A percentile compares a stretch with the other conserved stretches of the same genome.
Evolutionary conservation across 2,797 vertebrate species (phyloP).

Genomic region (Chelon auratus): DNA sequence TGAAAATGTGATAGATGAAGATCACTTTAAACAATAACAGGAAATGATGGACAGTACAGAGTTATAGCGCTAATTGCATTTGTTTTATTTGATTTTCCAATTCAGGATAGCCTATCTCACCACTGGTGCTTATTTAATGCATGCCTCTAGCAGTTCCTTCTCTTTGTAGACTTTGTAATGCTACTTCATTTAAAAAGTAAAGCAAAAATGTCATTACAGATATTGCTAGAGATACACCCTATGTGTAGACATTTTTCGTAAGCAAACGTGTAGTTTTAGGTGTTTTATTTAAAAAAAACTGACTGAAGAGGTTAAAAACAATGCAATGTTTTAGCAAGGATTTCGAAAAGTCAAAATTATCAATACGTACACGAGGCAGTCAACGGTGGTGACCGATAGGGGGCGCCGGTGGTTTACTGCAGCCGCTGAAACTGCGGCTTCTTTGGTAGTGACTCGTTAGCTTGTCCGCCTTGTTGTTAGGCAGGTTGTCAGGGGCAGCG

Average conservation of each 20-base stretch:
- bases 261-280: too few species aligned
- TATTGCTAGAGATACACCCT: too few species aligned
- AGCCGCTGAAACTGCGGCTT: neutral
- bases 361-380: neutral
- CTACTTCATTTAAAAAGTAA: too few species aligned
- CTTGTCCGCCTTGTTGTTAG: conserved; percentile 64
- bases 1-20: neutral
- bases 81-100: neutral
- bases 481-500: conserved; percentile 76
- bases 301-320: too few species aligned
- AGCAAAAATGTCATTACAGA: too few species aligned
- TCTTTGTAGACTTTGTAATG: neutral
- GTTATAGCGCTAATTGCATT: too few species aligned
- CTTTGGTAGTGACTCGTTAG: conserved; percentile 26
- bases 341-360: too few species aligned
- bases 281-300: too few species aligned
- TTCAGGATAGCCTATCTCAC: neutral
- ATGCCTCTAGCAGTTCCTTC: too few species aligned
- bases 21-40: neutral
- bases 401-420: conserved; percentile 37
- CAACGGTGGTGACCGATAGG: conserved; percentile 22
- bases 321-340: too few species aligned
- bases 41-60: neutral
- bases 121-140: too few species aligned
- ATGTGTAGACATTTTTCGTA: too few species aligned